Conservation (phyloP, 1,140 invertebrate species). For the Plodia interpunctella region DNA sequence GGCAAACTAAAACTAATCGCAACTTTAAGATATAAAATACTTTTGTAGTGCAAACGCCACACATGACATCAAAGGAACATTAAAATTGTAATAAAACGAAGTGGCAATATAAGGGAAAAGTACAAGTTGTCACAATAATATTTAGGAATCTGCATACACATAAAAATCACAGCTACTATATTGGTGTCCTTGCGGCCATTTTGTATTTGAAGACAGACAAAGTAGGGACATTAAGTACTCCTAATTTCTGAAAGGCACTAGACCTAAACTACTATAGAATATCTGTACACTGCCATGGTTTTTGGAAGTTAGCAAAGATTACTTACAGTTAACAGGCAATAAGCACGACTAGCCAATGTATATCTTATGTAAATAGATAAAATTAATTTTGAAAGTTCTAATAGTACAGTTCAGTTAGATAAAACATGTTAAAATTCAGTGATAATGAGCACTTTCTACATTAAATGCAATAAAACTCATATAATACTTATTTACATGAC, state of each 20-base stretch:
- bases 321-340: conserved; percentile 29
- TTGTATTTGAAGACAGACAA: conserved; percentile 14
- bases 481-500: conserved; percentile 41
- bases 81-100: conserved; percentile 15
- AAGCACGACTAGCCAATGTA: conserved; percentile 57
- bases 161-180: conserved; percentile 22
- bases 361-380: conserved; percentile 35
- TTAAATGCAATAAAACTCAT: conserved; percentile 62
- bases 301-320: conserved; percentile 30
- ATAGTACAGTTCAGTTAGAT: conserved; percentile 29
- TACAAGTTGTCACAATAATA: conserved; percentile 3
- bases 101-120: conserved; percentile 6
- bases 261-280: conserved; percentile 64
- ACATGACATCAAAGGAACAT: conserved; percentile 25
- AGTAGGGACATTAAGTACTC: conserved; percentile 47
- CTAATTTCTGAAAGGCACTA: conserved; percentile 67
- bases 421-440: conserved; percentile 18
- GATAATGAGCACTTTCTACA: conserved; percentile 54
- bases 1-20: conserved; percentile 48
- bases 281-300: conserved; percentile 51
- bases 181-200: conserved; percentile 18
- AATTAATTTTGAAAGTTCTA: conserved; percentile 24
- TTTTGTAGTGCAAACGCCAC: conserved; percentile 9
- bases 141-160: conserved; percentile 12
- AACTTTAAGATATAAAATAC: conserved; percentile 24